Percentiles rank a stretch among this genome's conserved stretches.
phyloP scores from a whole-genome alignment of 2,888 invertebrate genomes.

The Ichneumoninae sp. region DNA sequence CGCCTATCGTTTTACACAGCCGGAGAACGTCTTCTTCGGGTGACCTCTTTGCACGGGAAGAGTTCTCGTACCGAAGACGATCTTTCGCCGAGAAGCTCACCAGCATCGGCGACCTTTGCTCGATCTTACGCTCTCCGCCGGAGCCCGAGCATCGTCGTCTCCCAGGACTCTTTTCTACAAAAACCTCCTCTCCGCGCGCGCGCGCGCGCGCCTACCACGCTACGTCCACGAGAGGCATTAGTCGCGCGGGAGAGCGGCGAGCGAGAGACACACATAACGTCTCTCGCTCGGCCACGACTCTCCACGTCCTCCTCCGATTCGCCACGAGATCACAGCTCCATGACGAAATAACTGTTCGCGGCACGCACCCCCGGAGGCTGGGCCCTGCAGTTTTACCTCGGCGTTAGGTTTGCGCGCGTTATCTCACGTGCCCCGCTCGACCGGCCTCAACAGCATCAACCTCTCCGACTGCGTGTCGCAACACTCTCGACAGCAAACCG shows the following conservation, averaged over 20 bases:
- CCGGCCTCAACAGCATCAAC: constrained; percentile 26
- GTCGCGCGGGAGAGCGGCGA: constrained; percentile 35
- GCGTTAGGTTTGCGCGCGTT: constrained; percentile 40
- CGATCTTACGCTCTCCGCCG: constrained; percentile 66
- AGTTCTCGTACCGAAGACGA: constrained; percentile 60
- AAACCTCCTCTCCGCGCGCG: constrained; percentile 4
- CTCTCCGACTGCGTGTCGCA: constrained; percentile 46
- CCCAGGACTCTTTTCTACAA: constrained; percentile 30
- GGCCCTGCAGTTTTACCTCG: constrained; percentile 38
- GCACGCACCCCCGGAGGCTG: constrained; percentile 64
- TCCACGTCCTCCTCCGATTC: constrained; percentile 54
- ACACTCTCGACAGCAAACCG: constrained; percentile 14
- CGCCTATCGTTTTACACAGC: constrained; percentile 8
- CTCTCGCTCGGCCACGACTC: constrained; percentile 32
- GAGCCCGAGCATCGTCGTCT: constrained; percentile 10
- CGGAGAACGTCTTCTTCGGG: constrained; percentile 61
- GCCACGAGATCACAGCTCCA: constrained; percentile 64
- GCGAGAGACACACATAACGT: not conserved
- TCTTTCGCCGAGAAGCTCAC: constrained; percentile 58
- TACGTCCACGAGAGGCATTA: constrained; percentile 38
- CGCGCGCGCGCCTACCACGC: not conserved
- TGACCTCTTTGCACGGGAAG: constrained; percentile 72
- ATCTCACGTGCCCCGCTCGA: constrained; percentile 34
- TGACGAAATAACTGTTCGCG: constrained; percentile 70
- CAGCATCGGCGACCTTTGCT: constrained; percentile 69